Percentiles rank a stretch among this genome's conserved stretches.
phyloP scores from a whole-genome alignment of 2,888 invertebrate genomes.

The Dascillus cervinus region DNA sequence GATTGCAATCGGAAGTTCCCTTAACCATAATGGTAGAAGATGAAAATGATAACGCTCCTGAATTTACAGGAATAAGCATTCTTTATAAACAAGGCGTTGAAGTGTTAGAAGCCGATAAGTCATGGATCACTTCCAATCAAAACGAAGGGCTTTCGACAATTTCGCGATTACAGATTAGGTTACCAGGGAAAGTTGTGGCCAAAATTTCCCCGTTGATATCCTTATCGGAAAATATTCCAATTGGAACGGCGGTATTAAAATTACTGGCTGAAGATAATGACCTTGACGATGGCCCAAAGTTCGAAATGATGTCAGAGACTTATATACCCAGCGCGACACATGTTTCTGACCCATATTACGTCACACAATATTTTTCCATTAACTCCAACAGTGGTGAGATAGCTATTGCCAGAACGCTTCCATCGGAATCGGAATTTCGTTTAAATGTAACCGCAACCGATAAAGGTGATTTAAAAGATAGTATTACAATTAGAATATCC shows the following conservation, averaged over 20 bases:
- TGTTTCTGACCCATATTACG: slow-evolving; percentile 43
- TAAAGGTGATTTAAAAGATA: slow-evolving; percentile 64
- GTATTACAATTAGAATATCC: slow-evolving; percentile 60
- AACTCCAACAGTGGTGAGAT: slow-evolving; percentile 71
- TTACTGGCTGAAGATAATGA: slow-evolving; percentile 68
- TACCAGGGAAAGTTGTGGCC: slow-evolving; percentile 5
- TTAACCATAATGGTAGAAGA: slow-evolving; percentile 65
- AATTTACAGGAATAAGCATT: slow-evolving; percentile 62
- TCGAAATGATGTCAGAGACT: slow-evolving; percentile 61
- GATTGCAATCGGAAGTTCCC: slow-evolving; percentile 65
- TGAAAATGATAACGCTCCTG: slow-evolving; percentile 74
- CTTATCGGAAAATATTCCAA: slow-evolving; percentile 63
- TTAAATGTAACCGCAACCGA: slow-evolving; percentile 72
- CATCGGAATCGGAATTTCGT: slow-evolving; percentile 67
- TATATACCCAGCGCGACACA: slow-evolving; percentile 49
- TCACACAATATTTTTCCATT: slow-evolving; percentile 64
- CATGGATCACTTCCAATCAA: slow-evolving; percentile 44
- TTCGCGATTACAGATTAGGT: slow-evolving; percentile 24
- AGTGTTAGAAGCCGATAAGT: slow-evolving; percentile 55
- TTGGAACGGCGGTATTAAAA: slow-evolving; percentile 62
- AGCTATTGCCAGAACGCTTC: slow-evolving; percentile 60
- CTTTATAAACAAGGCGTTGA: slow-evolving; percentile 60
- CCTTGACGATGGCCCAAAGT: slow-evolving; percentile 61
- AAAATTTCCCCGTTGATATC: slow-evolving; percentile 53
- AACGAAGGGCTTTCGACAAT: slow-evolving; percentile 35